Evolutionary conservation across 2,888 invertebrate species (phyloP).

Genomic region (Acleris cristana): DNA sequence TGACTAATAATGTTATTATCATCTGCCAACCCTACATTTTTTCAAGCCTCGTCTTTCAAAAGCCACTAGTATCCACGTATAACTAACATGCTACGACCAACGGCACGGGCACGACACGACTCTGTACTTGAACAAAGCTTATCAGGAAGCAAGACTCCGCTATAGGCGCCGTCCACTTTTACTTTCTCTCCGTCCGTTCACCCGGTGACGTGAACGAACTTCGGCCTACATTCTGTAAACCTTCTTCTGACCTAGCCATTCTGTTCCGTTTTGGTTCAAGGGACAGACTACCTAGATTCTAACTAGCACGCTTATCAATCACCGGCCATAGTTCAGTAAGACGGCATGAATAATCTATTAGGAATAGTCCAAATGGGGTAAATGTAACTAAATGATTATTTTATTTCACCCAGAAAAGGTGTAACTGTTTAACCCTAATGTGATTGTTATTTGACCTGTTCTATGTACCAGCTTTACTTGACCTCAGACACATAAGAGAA

Average conservation of each 20-base stretch:
- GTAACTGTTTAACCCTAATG: too few species aligned
- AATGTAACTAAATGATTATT: too few species aligned
- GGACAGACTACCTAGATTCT: conserved; percentile 25
- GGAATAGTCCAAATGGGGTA: too few species aligned
- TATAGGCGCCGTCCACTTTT: conserved; percentile 23
- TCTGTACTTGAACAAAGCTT: conserved; percentile 3
- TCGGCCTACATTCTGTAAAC: conserved; percentile 24
- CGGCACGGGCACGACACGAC: background rate
- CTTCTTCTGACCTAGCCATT: conserved; percentile 2
- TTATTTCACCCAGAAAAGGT: too few species aligned
- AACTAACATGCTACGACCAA: too few species aligned
- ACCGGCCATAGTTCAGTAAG: background rate
- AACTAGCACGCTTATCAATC: conserved; percentile 20
- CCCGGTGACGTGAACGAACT: conserved; percentile 18
- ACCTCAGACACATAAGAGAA: too few species aligned
- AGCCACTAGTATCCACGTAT: background rate
- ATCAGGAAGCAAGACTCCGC: conserved; percentile 22
- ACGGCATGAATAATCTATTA: too few species aligned
- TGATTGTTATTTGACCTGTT: too few species aligned
- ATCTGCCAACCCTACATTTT: too few species aligned
- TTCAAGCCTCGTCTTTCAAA: too few species aligned
- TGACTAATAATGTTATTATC: too few species aligned
- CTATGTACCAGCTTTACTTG: too few species aligned
- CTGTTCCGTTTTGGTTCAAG: conserved; percentile 13
- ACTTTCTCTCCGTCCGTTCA: conserved; percentile 33